These are phyloP conservation scores for Platycheirus rosarum DNA, from an alignment of 2,888 invertebrate genomes.

Conservation along the genomic window DNA sequence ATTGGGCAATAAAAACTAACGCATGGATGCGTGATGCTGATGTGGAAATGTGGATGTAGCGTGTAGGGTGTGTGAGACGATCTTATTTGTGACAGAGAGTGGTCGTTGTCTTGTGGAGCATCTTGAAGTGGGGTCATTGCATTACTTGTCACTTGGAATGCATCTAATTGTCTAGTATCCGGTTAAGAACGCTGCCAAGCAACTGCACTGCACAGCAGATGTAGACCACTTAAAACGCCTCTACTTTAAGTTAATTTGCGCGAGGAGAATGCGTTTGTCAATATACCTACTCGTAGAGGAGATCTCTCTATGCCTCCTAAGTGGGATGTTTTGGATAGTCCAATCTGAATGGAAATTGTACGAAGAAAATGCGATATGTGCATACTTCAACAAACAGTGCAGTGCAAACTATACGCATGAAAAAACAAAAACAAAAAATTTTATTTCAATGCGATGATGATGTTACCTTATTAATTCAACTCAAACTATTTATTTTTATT, in stretches of 20 bases:
- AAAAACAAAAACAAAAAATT: too few relatives aligned
- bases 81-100: constrained; percentile 25
- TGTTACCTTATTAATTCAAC: too few relatives aligned
- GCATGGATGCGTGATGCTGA: not conserved
- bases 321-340: constrained; percentile 48
- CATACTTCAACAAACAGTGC: constrained; percentile 39
- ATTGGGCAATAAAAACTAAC: constrained; percentile 59
- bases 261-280: constrained; percentile 50
- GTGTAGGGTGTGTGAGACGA: too few relatives aligned
- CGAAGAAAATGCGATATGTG: not conserved
- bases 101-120: not conserved
- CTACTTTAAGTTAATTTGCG: constrained; percentile 54
- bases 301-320: constrained; percentile 20
- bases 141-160: constrained; percentile 62
- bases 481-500: too few relatives aligned
- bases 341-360: constrained; percentile 17
- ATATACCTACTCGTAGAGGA: not conserved
- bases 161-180: constrained; percentile 66
- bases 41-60: too few relatives aligned
- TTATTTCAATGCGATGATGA: too few relatives aligned
- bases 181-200: constrained; percentile 23
- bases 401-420: too few relatives aligned
- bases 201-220: not conserved
- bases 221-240: constrained; percentile 47
- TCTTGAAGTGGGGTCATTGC: constrained; percentile 61